phyloP scores from a whole-genome alignment of 2,113 vertebrate genomes.

The Polypterus senegalus region DNA sequence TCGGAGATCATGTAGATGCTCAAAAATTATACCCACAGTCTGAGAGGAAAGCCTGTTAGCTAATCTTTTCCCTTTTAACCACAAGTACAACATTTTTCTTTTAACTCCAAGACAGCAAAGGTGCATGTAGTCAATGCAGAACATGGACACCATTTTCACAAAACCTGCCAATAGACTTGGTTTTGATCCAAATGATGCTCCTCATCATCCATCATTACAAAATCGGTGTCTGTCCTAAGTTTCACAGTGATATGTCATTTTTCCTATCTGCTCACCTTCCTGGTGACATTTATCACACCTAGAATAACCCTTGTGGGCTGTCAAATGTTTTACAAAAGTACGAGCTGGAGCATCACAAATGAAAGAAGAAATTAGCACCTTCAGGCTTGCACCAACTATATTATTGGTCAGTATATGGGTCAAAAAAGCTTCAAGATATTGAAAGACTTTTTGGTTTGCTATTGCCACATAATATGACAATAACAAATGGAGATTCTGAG shows the following conservation, averaged over 20 bases:
- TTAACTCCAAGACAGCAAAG: not conserved
- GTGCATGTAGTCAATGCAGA: not conserved
- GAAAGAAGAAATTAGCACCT: not conserved
- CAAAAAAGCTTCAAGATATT: no score
- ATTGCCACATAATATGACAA: no score
- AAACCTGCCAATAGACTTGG: no score
- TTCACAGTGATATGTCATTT: not conserved
- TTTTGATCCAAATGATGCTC: not conserved
- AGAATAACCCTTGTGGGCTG: not conserved
- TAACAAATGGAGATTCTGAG: no score
- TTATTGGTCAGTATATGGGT: not conserved
- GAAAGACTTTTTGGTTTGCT: no score
- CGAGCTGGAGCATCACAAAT: slow-evolving; percentile 1
- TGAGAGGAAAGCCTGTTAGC: no score
- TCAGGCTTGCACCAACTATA: not conserved
- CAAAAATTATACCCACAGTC: no score
- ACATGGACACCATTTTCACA: no score
- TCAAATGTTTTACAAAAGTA: not conserved
- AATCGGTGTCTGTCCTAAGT: not conserved
- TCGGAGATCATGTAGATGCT: no score
- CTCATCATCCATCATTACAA: not conserved
- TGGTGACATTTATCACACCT: not conserved
- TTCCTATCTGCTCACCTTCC: not conserved
- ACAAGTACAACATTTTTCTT: not conserved
- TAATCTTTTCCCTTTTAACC: no score